A percentile compares a stretch with the other conserved stretches of the same genome.
phyloP scores from a whole-genome alignment of 1,140 invertebrate genomes.

The Rhagoletis pomonella region DNA sequence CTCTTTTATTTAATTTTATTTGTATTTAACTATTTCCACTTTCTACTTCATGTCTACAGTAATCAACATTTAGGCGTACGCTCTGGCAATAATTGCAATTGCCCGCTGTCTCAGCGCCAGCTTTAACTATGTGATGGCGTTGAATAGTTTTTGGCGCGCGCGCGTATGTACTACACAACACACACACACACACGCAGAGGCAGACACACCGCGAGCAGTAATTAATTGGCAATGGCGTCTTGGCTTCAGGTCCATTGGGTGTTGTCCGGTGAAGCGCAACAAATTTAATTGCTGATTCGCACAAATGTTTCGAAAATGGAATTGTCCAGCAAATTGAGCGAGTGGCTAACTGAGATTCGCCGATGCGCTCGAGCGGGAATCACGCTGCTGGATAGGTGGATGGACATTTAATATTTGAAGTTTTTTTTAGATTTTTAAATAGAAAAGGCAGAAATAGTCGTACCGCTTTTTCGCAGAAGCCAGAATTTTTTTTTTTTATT shows the following conservation, averaged over 20 bases:
- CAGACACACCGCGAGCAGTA: neutral
- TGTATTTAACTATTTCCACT: neutral
- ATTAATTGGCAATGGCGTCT: slow-evolving; percentile 30
- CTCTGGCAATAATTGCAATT: neutral
- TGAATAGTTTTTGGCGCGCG: neutral
- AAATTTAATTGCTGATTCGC: slow-evolving; percentile 23
- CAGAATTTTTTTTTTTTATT: too few relatives aligned
- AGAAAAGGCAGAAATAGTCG: too few relatives aligned
- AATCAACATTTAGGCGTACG: slow-evolving; percentile 27
- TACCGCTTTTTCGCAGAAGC: too few relatives aligned
- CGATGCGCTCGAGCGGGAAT: neutral
- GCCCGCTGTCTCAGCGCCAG: too few relatives aligned
- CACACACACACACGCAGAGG: neutral
- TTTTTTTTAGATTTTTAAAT: too few relatives aligned
- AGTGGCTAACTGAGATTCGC: slow-evolving; percentile 13
- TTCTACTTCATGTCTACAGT: neutral
- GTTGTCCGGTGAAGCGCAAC: neutral
- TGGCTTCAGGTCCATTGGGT: neutral
- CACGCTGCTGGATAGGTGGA: neutral
- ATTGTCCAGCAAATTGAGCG: neutral
- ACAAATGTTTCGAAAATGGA: neutral
- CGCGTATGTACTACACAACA: neutral
- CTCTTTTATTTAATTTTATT: neutral
- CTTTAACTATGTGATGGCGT: neutral
- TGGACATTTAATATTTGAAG: neutral